Evolutionary conservation across 2,888 invertebrate species (phyloP), one percentile per base, ranked within the genome.

Genomic region (Tiliacea aurago): DNA sequence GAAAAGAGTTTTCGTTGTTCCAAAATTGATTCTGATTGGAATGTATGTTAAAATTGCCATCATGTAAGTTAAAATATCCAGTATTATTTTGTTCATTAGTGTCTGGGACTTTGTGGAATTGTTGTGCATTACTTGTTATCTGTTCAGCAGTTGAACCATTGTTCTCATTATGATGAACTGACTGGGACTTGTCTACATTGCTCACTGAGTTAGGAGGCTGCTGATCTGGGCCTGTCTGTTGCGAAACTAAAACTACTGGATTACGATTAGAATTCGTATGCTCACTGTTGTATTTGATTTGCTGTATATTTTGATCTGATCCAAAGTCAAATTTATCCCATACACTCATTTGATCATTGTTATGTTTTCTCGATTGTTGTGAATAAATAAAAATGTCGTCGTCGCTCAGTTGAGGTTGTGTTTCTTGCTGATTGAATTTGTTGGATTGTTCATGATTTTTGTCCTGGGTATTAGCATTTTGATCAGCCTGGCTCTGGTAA

Each of bases 251-350:
- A 59, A 58, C 76, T 20, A 64, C 47, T 55, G 41, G 63, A 63
- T 56, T 41, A 33, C 41, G 18, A 63, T 66, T 62, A 15, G 28
- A 43, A 70, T 43, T 58, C n/a, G 28, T 41, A 53, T 79, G 41
- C 28, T 79, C 76, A 28, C 23, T 37, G 9, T 47, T 70, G 20
- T 69, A 45, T 65, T 67, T 45, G 59, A 64, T 58, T 63, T 81
- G 63, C n/a, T 63, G 69, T n/a, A 43, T 11, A 51, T 53, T 69
- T 55, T 74, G 67, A 51, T 69, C 18, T 5, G 61, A 68, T 63
- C 56, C 49, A 59, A 33, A 33, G 58, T 85, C 75, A 49, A 84
- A 65, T 65, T 73, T 74, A 61, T 86, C 61, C 86, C 86, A 83
- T 55, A 64, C 37, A 37, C 28, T 73, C 20, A 73, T 68, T 59